phyloP scores from a whole-genome alignment of 1,140 invertebrate genomes.

The Drosophila erecta region DNA sequence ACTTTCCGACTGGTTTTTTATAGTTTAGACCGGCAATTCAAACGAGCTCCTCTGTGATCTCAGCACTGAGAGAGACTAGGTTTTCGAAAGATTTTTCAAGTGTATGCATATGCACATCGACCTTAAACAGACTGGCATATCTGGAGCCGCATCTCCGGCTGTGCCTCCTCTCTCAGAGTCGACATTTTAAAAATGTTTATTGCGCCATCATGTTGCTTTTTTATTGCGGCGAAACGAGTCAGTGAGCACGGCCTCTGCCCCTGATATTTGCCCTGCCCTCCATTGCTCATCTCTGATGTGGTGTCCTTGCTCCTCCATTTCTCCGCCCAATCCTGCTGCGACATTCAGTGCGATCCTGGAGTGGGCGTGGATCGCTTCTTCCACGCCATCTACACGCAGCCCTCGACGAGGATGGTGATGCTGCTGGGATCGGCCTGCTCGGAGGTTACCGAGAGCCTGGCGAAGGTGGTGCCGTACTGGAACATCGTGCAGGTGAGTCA shows the following conservation, averaged over 20 bases:
- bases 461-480: slow-evolving; percentile 96
- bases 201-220: slow-evolving; percentile 70
- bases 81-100: not conserved
- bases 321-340: not conserved
- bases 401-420: slow-evolving; percentile 90
- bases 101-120: slow-evolving; percentile 35
- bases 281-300: slow-evolving; percentile 4
- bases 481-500: slow-evolving; percentile 93
- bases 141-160: slow-evolving; percentile 40
- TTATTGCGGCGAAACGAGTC: slow-evolving; percentile 54
- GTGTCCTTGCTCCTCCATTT: not conserved
- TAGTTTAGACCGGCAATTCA: not conserved
- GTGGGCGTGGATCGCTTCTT: slow-evolving; percentile 95
- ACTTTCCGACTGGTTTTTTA: not conserved
- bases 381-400: slow-evolving; percentile 93
- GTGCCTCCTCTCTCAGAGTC: slow-evolving; percentile 60
- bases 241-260: slow-evolving; percentile 28
- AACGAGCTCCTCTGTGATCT: not conserved
- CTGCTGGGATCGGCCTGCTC: slow-evolving; percentile 94
- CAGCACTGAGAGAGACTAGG: not conserved
- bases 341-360: slow-evolving; percentile 93
- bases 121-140: slow-evolving; percentile 43
- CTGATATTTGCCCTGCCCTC: not conserved
- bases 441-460: slow-evolving; percentile 94
- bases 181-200: slow-evolving; percentile 82